Evolutionary conservation across 2,888 invertebrate genomes (phyloP).

Genomic region (Rhyacophila evoluta): DNA sequence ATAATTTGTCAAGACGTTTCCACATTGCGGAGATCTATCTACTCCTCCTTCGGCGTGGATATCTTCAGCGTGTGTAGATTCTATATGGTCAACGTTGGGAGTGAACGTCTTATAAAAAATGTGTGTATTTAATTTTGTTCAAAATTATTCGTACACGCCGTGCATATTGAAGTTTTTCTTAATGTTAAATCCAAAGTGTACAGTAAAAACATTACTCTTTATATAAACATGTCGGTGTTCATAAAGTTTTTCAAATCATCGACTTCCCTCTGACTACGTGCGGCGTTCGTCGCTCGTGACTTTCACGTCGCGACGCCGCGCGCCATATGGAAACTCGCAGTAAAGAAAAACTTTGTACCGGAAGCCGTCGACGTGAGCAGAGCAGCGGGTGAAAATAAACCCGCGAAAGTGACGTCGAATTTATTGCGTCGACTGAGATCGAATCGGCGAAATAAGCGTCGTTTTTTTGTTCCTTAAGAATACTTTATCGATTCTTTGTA

Average conservation of each 20-base stretch:
- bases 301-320: neutral
- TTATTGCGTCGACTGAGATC: neutral
- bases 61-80: no score
- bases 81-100: no score
- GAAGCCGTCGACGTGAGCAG: neutral
- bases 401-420: neutral
- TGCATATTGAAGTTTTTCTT: no score
- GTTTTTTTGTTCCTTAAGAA: neutral
- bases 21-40: no score
- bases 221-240: neutral
- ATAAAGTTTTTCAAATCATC: neutral
- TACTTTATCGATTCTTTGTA: neutral
- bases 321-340: neutral
- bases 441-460: neutral
- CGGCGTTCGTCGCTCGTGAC: neutral
- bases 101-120: no score
- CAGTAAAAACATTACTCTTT: neutral
- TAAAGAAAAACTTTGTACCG: slow-evolving; percentile 1
- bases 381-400: neutral
- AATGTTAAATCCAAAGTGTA: neutral
- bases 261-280: neutral
- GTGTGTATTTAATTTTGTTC: no score
- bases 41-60: no score
- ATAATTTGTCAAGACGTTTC: no score
- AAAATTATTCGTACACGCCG: no score